A percentile compares a stretch with the other conserved stretches of the same genome.
phyloP scores from a whole-genome alignment of 1,140 invertebrate species.

The Drosophila micromelanica region DNA sequence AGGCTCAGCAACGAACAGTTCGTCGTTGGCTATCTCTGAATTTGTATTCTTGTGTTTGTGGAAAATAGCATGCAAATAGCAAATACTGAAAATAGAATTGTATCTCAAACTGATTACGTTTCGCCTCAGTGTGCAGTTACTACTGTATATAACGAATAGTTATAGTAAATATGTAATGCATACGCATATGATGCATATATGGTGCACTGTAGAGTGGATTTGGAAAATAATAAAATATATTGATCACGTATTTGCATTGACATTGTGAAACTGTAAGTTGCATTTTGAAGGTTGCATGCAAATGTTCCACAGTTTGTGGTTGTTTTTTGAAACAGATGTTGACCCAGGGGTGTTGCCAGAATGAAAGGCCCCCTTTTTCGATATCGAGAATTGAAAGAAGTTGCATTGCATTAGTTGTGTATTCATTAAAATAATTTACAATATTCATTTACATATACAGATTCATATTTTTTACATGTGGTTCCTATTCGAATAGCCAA shows the following conservation, averaged over 20 bases:
- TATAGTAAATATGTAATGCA: slow-evolving; percentile 5
- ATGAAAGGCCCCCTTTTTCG: background rate
- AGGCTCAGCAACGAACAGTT: slow-evolving; percentile 7
- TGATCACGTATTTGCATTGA: slow-evolving; percentile 65
- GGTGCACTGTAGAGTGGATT: background rate
- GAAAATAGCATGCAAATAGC: slow-evolving; percentile 1
- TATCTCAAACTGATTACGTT: slow-evolving; percentile 1
- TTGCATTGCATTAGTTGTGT: slow-evolving; percentile 27
- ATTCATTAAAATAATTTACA: slow-evolving; percentile 68
- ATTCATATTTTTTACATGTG: slow-evolving; percentile 33
- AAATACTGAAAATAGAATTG: background rate
- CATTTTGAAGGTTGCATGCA: slow-evolving; percentile 56
- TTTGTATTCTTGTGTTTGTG: slow-evolving; percentile 2
- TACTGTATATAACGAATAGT: background rate
- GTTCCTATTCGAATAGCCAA: slow-evolving; percentile 68
- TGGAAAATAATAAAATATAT: slow-evolving; percentile 40
- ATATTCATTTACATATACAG: slow-evolving; percentile 51
- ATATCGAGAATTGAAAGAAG: slow-evolving; percentile 23
- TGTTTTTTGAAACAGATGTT: slow-evolving; percentile 7
- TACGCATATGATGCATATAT: background rate
- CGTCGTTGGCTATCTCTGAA: background rate
- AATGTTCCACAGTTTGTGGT: slow-evolving; percentile 9
- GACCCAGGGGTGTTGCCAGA: background rate
- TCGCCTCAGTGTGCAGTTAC: slow-evolving; percentile 2
- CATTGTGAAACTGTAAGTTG: slow-evolving; percentile 59